Evolutionary conservation across 2,113 vertebrate genomes (phyloP), one percentile per base, ranked within the genome.

Genomic region (Solea solea): DNA sequence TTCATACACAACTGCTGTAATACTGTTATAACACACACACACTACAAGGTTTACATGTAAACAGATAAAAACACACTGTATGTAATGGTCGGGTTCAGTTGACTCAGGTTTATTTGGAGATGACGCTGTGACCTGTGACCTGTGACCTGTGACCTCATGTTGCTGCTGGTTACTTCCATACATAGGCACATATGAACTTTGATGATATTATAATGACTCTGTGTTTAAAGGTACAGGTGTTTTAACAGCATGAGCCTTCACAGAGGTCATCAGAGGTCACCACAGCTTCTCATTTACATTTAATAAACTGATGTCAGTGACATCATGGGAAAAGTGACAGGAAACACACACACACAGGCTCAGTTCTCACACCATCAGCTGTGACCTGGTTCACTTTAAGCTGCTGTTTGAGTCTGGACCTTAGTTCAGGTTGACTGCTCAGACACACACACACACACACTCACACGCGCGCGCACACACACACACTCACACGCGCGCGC

Each of bases 351-450:
- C 57, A 28, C 71, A 34, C 60, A 74, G 80, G 49, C 51, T 42
- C 15, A 56, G 85, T 88, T 90, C 83, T 88, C 90, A 90, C 84
- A 90, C 85, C 86, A 66, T 83, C 86, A 84, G 84, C 85, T 90
- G 82, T 89, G 89, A 91, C 88, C 88, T 77, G 85, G 86, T 89
- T 82, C 80, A 86, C 88, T 87, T 74, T 88, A 90, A 91, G 87
- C 88, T 60, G 83, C 40, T 80, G 88, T 86, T 87, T 91, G 86
- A 89, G 86, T 81, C 84, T 61, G 74, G 84, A 83, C 84, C 83
- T 90, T 87, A 89, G 91, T 91, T 56, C 76, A 81, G 91, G 80
- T 89, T 90, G 87, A 87, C 86, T 89, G 86, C 87, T 88, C 89
- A 91, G 88, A 88, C 83, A 81, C 83, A 72, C 74, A 80, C 86